These are phyloP conservation scores for Girardia tigrina DNA, from an alignment of 2,888 invertebrate species.

Conservation along the genomic window DNA sequence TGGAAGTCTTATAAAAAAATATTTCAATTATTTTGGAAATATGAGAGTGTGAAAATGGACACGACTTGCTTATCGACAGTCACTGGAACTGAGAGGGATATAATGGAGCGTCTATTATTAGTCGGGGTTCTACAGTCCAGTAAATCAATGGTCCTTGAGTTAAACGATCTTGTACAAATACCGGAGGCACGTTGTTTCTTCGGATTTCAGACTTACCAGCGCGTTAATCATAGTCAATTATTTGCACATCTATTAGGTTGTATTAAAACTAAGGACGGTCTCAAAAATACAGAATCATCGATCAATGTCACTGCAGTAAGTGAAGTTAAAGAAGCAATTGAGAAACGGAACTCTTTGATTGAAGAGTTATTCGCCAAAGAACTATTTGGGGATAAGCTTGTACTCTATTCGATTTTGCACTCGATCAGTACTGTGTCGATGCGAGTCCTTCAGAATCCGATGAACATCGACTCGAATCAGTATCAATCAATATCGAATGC, in stretches of 20 bases:
- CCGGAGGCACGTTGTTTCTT: slow-evolving; percentile 96
- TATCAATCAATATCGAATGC: too few relatives aligned
- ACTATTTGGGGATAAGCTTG: too few relatives aligned
- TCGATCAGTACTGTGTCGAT: too few relatives aligned
- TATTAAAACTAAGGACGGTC: not conserved
- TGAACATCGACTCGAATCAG: too few relatives aligned
- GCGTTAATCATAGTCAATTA: slow-evolving; percentile 67
- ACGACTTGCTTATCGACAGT: slow-evolving; percentile 68
- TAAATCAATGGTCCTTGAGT: not conserved
- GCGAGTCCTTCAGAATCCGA: too few relatives aligned
- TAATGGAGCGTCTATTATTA: slow-evolving; percentile 93
- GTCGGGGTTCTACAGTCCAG: slow-evolving; percentile 65
- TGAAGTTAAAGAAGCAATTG: too few relatives aligned
- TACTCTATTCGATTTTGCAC: too few relatives aligned
- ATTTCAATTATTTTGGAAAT: slow-evolving; percentile 97
- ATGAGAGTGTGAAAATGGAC: slow-evolving; percentile 90
- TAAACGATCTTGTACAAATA: slow-evolving; percentile 65
- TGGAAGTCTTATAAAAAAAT: slow-evolving; percentile 98
- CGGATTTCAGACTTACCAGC: slow-evolving; percentile 96
- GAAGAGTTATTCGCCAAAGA: too few relatives aligned
- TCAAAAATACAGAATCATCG: too few relatives aligned
- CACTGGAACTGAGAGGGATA: slow-evolving; percentile 73
- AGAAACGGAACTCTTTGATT: too few relatives aligned
- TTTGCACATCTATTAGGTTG: not conserved
- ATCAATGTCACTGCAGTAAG: too few relatives aligned